Conservation (phyloP, 2,797 vertebrate species). For the Rhabdophis nuchalis region DNA sequence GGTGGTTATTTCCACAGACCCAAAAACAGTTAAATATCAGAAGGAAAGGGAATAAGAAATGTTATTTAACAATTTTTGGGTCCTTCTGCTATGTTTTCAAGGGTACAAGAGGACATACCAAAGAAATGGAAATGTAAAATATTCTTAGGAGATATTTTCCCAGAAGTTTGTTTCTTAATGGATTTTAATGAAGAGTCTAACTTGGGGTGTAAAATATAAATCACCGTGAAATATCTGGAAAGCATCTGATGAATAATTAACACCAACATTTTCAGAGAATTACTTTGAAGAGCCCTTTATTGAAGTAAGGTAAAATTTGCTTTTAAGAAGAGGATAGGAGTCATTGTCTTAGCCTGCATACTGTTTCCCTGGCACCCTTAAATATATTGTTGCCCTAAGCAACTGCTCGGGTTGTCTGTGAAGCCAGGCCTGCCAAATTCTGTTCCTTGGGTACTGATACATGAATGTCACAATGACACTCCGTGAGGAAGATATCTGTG, state of each 20-base stretch:
- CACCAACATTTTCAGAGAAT: neutral
- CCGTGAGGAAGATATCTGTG: neutral
- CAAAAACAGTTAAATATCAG: no score
- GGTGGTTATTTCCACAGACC: no score
- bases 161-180: neutral
- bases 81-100: neutral
- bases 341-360: neutral
- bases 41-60: no score
- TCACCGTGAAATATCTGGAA: neutral
- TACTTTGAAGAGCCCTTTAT: neutral
- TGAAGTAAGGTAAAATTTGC: neutral
- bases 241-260: neutral
- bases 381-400: neutral
- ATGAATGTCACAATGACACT: slow-evolving; percentile 8
- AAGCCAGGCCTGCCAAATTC: neutral
- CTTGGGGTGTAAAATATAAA: neutral
- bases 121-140: neutral
- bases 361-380: neutral
- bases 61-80: no score
- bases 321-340: neutral
- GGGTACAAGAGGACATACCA: neutral
- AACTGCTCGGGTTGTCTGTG: slow-evolving; percentile 7
- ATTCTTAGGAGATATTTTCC: neutral
- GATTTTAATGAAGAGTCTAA: neutral
- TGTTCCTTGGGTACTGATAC: neutral